Evolutionary conservation across 30 jellyfish, hydroid and myxozoan genomes (phyloP), one percentile per base, ranked within the genome.

Genomic region (Hydractinia symbiolongicarpus): DNA sequence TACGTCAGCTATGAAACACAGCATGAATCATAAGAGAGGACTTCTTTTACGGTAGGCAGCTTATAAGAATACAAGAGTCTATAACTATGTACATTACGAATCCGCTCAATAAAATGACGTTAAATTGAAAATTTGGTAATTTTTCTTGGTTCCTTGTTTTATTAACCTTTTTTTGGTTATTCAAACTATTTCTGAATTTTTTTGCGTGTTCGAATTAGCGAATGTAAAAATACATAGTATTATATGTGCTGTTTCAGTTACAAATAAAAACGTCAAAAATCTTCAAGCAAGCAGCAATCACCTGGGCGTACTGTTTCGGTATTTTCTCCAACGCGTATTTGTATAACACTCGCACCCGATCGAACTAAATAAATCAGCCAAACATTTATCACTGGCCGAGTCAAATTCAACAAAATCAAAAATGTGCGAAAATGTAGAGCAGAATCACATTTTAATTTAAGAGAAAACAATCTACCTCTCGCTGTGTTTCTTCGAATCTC

Each of bases 311-410:
- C 66, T 88, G 83, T 79, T 88, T 88, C 6, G 96, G 95, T 11
- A 93, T 85, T 40, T 93, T 87, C 10, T 93, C 99, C 82, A 93
- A 49, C 7, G 96, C 96, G 81, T 93, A 93, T 67, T 93, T 87
- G 86, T 87, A 93, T 10, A 93, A 83, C 56, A 81, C 95, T 78
- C 99, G 62, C 52, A 86, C 99, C 80, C 99, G 94, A 20, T 93
- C 99, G 77, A 93, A 84, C 98, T 92, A 66, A 64, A 86, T 54
- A 61, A 53, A 77, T 6, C 74, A 6, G 19, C 40, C 40, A 1
- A 64, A 51, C 19, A 64, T 13, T 7, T 7, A 51, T 6, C 74
- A 64, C 8, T 64, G 19, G 74, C 9, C 40, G 17, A 64, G 9
- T 6, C 16, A 64, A 7, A 6, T 7, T 64, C 17, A 64, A 64